Evolutionary conservation across 2,797 vertebrate genomes (phyloP).

Genomic region (Rhinella marina): DNA sequence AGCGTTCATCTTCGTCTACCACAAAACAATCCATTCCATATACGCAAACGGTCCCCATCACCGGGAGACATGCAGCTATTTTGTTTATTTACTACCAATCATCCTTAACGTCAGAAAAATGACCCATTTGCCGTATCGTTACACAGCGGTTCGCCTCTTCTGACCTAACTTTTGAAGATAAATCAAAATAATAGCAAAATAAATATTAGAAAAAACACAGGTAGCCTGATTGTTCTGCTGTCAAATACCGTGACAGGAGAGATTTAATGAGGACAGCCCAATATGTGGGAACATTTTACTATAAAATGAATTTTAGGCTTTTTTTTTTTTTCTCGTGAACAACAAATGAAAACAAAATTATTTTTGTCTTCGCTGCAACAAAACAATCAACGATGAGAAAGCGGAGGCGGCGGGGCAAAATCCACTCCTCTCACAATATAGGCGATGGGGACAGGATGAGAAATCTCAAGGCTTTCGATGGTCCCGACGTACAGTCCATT

Average conservation of each 20-base stretch:
- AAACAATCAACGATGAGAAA: slow-evolving; percentile 44
- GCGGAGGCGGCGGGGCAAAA: background rate
- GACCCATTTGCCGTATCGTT: background rate
- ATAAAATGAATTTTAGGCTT: accelerated
- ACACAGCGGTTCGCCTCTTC: slow-evolving; percentile 25
- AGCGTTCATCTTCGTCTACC: background rate
- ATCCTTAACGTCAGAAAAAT: slow-evolving; percentile 15
- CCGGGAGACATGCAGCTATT: slow-evolving; percentile 25
- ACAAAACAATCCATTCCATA: slow-evolving; percentile 22
- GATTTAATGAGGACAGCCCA: slow-evolving; percentile 46
- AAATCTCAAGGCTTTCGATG: background rate
- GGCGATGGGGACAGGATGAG: background rate
- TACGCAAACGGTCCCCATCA: slow-evolving; percentile 20
- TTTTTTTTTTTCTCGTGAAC: slow-evolving; percentile 1
- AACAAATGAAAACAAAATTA: slow-evolving; percentile 38
- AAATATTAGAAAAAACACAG: slow-evolving; percentile 50
- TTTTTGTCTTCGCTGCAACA: background rate
- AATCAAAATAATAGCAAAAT: slow-evolving; percentile 46
- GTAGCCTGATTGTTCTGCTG: slow-evolving; percentile 49
- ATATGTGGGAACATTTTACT: slow-evolving; percentile 35
- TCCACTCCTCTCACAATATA: background rate
- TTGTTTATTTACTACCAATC: slow-evolving; percentile 54
- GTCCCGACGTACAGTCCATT: background rate
- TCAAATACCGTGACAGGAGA: slow-evolving; percentile 41
- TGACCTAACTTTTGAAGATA: slow-evolving; percentile 43